A percentile compares a stretch with the other conserved stretches of the same genome.
These are phyloP conservation scores for Lagria hirta DNA, from an alignment of 2,888 invertebrate species.

Conservation along the genomic window DNA sequence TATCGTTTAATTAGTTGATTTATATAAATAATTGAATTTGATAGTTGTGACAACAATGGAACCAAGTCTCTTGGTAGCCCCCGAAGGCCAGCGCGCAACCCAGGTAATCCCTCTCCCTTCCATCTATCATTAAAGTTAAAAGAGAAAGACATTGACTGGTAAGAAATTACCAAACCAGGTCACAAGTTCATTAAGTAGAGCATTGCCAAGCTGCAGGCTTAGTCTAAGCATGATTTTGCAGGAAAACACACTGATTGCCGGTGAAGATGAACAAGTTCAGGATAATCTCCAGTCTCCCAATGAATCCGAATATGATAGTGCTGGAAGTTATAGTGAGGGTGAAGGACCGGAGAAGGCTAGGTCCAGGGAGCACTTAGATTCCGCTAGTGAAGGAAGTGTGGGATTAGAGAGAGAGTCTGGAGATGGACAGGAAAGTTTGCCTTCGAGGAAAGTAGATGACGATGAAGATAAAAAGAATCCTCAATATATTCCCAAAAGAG, in stretches of 20 bases:
- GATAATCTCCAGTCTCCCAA: conserved; percentile 44
- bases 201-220: conserved; percentile 33
- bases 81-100: conserved; percentile 3
- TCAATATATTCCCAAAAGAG: conserved; percentile 94
- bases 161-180: conserved; percentile 41
- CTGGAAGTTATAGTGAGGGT: conserved; percentile 48
- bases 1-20: no score
- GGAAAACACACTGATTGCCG: conserved; percentile 35
- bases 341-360: conserved; percentile 38
- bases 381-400: conserved; percentile 58
- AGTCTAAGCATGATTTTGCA: conserved; percentile 42
- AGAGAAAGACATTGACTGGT: conserved; percentile 14
- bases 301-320: conserved; percentile 51
- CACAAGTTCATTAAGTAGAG: conserved; percentile 47
- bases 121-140: no score
- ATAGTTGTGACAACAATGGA: no score
- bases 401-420: conserved; percentile 69
- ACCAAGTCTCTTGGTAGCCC: no score
- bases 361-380: conserved; percentile 39
- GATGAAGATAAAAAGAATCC: conserved; percentile 96
- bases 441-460: conserved; percentile 75
- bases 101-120: conserved; percentile 9
- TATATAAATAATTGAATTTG: no score
- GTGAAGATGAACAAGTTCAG: conserved; percentile 38
- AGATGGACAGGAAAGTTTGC: conserved; percentile 66